Conservation (phyloP, 2,797 vertebrate genomes). For the Silurus lanzhouensis region DNA sequence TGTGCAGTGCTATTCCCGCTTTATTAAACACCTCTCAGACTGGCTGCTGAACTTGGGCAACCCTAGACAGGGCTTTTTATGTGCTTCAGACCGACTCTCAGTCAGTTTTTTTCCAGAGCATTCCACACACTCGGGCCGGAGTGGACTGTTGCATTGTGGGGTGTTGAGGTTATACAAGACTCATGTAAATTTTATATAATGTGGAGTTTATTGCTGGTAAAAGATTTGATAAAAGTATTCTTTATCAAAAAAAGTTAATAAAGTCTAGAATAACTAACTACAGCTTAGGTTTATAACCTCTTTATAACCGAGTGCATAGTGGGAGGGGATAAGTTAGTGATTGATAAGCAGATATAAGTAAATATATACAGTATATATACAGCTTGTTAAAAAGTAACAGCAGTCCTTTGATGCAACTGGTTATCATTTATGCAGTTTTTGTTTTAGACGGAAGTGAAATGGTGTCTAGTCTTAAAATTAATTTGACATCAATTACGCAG, state of each 20-base stretch:
- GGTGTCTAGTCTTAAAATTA: neutral
- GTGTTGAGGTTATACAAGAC: conserved; percentile 19
- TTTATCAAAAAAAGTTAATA: neutral
- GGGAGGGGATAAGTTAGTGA: neutral
- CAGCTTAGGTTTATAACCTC: neutral
- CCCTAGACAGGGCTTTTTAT: conserved; percentile 12
- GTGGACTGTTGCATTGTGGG: neutral
- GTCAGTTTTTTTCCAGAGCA: neutral
- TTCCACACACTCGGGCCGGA: conserved; percentile 16
- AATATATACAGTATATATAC: neutral
- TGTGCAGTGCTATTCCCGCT: conserved; percentile 28
- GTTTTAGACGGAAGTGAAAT: neutral
- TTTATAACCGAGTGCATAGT: neutral
- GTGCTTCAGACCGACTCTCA: conserved; percentile 12
- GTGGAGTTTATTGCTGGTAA: neutral
- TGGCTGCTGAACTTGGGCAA: conserved; percentile 16
- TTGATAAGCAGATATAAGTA: neutral
- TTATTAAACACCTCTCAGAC: conserved; percentile 49
- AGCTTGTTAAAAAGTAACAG: conserved; percentile 8
- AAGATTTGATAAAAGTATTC: neutral
- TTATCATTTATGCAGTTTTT: neutral
- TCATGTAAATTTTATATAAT: neutral
- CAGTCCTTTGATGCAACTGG: neutral
- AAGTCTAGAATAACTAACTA: neutral
- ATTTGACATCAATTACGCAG: neutral